Percentiles rank a stretch among this genome's conserved stretches.
Conservation (phyloP, 2,888 invertebrate genomes). For the Galeopsomyia nigrocyanea region DNA sequence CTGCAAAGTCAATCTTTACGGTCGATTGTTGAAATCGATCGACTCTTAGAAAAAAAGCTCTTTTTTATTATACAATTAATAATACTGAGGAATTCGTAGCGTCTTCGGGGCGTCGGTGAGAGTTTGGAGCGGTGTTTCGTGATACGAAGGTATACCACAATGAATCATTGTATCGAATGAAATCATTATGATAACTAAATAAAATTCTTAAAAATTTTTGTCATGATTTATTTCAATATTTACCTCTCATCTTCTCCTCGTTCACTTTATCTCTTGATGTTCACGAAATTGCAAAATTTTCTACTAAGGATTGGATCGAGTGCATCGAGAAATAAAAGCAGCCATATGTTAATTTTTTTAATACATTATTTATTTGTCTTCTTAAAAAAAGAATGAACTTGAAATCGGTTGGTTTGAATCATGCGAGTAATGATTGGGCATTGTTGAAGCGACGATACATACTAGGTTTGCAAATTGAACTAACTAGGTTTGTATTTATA, state of each 20-base stretch:
- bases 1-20: constrained; percentile 31
- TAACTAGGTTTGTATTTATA: constrained; percentile 60
- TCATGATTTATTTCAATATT: constrained; percentile 34
- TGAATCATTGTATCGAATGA: constrained; percentile 67
- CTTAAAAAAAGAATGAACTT: constrained; percentile 69
- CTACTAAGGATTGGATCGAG: background rate
- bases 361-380: constrained; percentile 67
- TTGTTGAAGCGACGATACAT: constrained; percentile 67
- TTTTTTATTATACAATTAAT: constrained; percentile 11
- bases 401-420: constrained; percentile 62
- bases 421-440: constrained; percentile 67
- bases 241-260: constrained; percentile 5
- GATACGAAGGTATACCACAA: constrained; percentile 66
- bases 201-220: constrained; percentile 64
- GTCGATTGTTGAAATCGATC: constrained; percentile 4
- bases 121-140: constrained; percentile 51
- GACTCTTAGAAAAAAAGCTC: background rate
- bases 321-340: constrained; percentile 5
- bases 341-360: constrained; percentile 51
- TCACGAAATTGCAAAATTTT: no score
- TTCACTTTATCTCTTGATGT: background rate
- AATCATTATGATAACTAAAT: constrained; percentile 68
- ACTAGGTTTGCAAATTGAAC: constrained; percentile 68
- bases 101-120: constrained; percentile 41
- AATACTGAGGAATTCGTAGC: constrained; percentile 3